These are phyloP conservation scores for Cyclophora punctaria DNA, from an alignment of 2,888 invertebrate species.

Conservation along the genomic window DNA sequence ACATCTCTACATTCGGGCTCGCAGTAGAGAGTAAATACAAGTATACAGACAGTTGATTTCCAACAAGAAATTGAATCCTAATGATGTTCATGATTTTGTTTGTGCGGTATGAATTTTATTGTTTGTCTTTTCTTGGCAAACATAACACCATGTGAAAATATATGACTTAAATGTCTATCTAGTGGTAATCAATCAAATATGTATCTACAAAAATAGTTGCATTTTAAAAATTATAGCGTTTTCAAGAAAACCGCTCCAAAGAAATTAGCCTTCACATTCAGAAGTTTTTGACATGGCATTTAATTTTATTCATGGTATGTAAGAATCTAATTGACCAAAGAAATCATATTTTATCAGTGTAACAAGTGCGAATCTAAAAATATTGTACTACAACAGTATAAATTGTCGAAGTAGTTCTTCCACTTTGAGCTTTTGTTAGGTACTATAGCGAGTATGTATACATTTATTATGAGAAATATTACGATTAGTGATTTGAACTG, in stretches of 20 bases:
- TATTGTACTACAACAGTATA: constrained; percentile 59
- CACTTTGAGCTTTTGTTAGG: constrained; percentile 44
- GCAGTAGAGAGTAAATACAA: constrained; percentile 4
- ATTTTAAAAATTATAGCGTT: constrained; percentile 50
- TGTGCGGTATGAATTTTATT: constrained; percentile 50
- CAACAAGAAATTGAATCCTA: constrained; percentile 21
- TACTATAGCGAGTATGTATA: constrained; percentile 36
- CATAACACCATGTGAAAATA: constrained; percentile 68
- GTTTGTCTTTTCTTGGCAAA: constrained; percentile 52
- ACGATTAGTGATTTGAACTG: constrained; percentile 48
- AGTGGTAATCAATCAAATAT: constrained; percentile 69
- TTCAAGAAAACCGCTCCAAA: constrained; percentile 42
- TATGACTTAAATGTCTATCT: constrained; percentile 60
- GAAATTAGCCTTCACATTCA: constrained; percentile 23
- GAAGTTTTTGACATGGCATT: constrained; percentile 30
- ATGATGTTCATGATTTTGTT: constrained; percentile 40
- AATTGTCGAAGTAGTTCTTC: constrained; percentile 45
- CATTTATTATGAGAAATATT: constrained; percentile 32
- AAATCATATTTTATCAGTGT: constrained; percentile 15
- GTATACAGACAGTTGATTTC: constrained; percentile 25
- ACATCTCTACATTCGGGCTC: background rate
- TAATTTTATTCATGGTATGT: constrained; percentile 42
- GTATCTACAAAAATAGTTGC: constrained; percentile 73
- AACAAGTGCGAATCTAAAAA: constrained; percentile 69
- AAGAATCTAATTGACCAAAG: constrained; percentile 43